Conservation (phyloP, 1,140 invertebrate genomes). For the Drosophila pseudoobscura region DNA sequence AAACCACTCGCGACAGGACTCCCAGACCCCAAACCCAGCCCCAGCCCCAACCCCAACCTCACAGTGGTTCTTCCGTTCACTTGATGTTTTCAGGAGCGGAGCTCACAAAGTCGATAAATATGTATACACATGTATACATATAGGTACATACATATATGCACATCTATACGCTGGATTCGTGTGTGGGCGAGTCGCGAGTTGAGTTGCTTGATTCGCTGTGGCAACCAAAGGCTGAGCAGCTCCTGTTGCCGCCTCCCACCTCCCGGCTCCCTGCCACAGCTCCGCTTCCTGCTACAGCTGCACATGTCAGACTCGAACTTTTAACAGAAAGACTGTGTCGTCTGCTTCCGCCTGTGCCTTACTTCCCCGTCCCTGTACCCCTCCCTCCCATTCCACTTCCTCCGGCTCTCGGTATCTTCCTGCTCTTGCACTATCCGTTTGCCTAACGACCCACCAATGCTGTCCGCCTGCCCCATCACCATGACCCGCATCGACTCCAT, state of each 20-base stretch:
- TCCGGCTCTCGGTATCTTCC: background rate
- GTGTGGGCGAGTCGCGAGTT: constrained; percentile 12
- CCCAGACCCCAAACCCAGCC: constrained; percentile 3
- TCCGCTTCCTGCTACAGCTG: constrained; percentile 44
- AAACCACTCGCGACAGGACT: constrained; percentile 33
- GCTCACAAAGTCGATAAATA: constrained; percentile 81
- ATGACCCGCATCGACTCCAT: background rate
- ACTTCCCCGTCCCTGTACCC: background rate
- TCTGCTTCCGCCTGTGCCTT: constrained; percentile 48
- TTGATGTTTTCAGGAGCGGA: constrained; percentile 78
- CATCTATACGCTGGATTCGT: constrained; percentile 1
- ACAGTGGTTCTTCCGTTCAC: constrained; percentile 67
- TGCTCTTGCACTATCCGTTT: constrained; percentile 45
- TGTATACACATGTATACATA: constrained; percentile 47
- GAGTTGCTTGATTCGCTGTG: no score
- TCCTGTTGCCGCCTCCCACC: background rate
- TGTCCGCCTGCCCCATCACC: background rate
- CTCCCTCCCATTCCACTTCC: background rate
- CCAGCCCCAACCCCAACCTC: constrained; percentile 2
- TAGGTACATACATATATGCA: background rate
- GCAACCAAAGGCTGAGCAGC: background rate
- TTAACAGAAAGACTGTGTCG: constrained; percentile 71
- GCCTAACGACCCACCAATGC: constrained; percentile 48
- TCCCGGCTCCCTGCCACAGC: background rate
- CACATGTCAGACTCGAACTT: constrained; percentile 77